Conservation (phyloP, 1,140 invertebrate species). For the Sitophilus oryzae region DNA sequence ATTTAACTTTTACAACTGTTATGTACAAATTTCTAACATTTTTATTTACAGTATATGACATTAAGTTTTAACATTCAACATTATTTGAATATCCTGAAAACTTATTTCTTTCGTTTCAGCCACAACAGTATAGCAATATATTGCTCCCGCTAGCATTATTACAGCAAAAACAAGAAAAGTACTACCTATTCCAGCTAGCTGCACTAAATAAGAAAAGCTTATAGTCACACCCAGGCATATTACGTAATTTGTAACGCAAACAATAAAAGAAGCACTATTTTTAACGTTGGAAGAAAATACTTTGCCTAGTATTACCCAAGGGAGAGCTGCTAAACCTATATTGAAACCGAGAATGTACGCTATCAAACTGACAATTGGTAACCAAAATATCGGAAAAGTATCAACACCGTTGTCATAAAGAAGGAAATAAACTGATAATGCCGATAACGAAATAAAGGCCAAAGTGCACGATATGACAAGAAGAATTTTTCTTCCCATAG, state of each 20-base stretch:
- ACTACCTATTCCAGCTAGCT: no score
- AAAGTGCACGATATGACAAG: conserved; percentile 62
- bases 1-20: no score
- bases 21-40: no score
- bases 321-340: conserved; percentile 67
- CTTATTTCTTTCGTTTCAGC: no score
- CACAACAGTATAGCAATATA: no score
- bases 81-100: no score
- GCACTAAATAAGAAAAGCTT: conserved; percentile 58
- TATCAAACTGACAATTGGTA: conserved; percentile 28
- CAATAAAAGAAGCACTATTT: conserved; percentile 63
- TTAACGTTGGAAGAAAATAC: conserved; percentile 71
- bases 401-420: conserved; percentile 3
- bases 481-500: conserved; percentile 61
- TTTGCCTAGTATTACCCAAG: conserved; percentile 78
- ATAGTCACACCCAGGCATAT: conserved; percentile 72
- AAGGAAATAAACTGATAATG: conserved; percentile 24
- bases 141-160: no score
- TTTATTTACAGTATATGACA: no score
- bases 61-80: no score
- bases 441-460: conserved; percentile 42
- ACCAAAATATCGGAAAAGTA: conserved; percentile 22
- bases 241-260: conserved; percentile 68
- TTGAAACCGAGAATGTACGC: conserved; percentile 29
- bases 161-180: no score